Base-by-base conservation (phyloP, 2,888 invertebrate species). In the Lasioglossum lativentre region DNA sequence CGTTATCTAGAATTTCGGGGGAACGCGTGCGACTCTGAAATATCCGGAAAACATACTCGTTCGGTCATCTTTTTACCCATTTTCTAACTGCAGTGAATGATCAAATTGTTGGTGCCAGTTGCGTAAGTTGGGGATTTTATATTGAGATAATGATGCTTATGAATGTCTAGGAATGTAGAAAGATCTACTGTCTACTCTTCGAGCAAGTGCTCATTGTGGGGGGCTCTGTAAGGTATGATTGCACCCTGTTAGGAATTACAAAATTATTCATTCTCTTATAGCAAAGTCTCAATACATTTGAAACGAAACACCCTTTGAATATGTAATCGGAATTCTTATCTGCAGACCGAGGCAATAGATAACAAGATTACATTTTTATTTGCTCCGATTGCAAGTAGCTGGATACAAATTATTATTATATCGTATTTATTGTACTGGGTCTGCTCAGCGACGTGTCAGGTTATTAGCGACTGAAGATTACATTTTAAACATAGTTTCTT, bases 361-460 rank as follows among this genome's bases (percentile, higher is more conserved):
- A 68, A 68, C 19, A 68, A 40, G 68, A 68, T 68, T 68, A 38
- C 68, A 40, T 38, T 23, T n/a, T 40, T 68, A 68, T 68, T 38
- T 68, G n/a, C 40, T 68, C 23, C 40, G 40, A 68, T 10, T 38
- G 23, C 38, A 40, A 10, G 38, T 12, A 6, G 23, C 38, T 14
- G n/a, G 40, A 68, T 38, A 38, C 23, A n/a, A 40, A 40, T 68
- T 23, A 38, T 68, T 63, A 30, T 63, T 63, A 30, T 63, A 2
- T 63, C 63, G 63, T 59, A 59, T 27, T 27, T 59, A 59, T 59
- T 59, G 27, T 5, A 59, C 27, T 27, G 27, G 59, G 59, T 12
- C 12, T 59, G n/a, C 27, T 27, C 14, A n/a, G 12, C 10, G 12
- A 27, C 27, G 14, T n/a, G 56, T 59, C 14, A 5, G 27, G 14